These are phyloP conservation scores for Salmo trutta DNA, from an alignment of 2,797 vertebrate species.

Conservation along the genomic window DNA sequence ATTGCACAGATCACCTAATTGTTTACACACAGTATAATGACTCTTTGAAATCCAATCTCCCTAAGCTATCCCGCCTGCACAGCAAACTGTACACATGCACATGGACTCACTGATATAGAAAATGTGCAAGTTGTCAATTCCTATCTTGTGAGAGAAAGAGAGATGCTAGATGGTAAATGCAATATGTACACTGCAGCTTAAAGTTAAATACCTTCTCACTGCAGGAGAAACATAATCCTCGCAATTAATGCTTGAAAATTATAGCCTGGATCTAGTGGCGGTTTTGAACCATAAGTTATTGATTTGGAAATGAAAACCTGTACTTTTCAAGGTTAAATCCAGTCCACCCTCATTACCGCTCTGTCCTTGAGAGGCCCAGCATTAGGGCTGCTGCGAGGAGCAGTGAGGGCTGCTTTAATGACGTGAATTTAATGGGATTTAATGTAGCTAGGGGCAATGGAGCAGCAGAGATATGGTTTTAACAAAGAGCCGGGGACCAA, in stretches of 20 bases:
- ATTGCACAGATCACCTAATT: constrained; percentile 63
- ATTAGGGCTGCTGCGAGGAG: constrained; percentile 73
- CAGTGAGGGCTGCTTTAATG: constrained; percentile 83
- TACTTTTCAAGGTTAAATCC: constrained; percentile 84
- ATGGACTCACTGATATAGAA: constrained; percentile 60
- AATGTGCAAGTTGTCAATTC: constrained; percentile 69
- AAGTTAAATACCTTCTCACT: constrained; percentile 74
- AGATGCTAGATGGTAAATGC: constrained; percentile 53
- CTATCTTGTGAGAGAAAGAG: constrained; percentile 34
- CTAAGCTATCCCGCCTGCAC: constrained; percentile 61
- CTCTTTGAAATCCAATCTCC: constrained; percentile 69
- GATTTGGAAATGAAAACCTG: constrained; percentile 87
- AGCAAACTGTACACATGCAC: constrained; percentile 54
- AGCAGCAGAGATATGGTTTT: constrained; percentile 84
- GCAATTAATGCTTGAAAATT: constrained; percentile 82
- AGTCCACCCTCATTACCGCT: constrained; percentile 82
- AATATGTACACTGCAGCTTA: constrained; percentile 65
- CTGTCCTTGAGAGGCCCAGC: constrained; percentile 83
- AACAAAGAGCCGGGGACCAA: constrained; percentile 84
- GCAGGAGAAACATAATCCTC: constrained; percentile 77
- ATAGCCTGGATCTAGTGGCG: constrained; percentile 77
- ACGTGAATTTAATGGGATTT: constrained; percentile 90
- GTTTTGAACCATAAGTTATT: constrained; percentile 85
- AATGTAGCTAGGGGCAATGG: constrained; percentile 85
- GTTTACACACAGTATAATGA: constrained; percentile 50